These are phyloP conservation scores for Temnothorax ravouxi DNA, from an alignment of 2,888 invertebrate species.

Conservation along the genomic window DNA sequence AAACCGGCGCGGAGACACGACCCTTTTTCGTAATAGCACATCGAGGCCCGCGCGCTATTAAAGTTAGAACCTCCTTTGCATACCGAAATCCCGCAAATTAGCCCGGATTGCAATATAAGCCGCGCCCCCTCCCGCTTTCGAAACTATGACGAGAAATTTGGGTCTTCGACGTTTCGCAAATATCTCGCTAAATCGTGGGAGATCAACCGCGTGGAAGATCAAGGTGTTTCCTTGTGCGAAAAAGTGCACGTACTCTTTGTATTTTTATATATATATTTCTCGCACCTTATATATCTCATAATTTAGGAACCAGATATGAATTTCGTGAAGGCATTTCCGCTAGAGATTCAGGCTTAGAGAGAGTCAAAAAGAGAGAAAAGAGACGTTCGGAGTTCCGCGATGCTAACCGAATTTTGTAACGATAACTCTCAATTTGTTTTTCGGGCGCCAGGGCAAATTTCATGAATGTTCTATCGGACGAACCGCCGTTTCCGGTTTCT, in stretches of 20 bases:
- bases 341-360: neutral
- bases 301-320: neutral
- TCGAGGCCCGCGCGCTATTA: conserved; percentile 34
- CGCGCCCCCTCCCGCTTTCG: conserved; percentile 29
- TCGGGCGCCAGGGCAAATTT: neutral
- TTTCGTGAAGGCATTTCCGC: neutral
- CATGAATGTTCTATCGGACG: neutral
- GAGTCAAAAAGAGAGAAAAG: neutral
- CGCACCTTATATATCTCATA: neutral
- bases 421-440: neutral
- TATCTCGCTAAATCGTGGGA: neutral
- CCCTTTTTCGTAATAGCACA: neutral
- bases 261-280: neutral
- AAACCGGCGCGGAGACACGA: neutral
- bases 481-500: neutral
- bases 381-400: neutral
- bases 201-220: too few relatives aligned
- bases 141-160: conserved; percentile 30
- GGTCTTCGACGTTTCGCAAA: neutral
- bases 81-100: conserved; percentile 54
- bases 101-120: conserved; percentile 56
- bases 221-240: neutral
- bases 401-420: conserved; percentile 1
- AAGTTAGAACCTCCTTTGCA: conserved; percentile 55
- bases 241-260: neutral